Percentiles rank a stretch among this genome's conserved stretches.
Conservation (phyloP, 2,888 invertebrate species). For the Silvanus unidentatus region DNA sequence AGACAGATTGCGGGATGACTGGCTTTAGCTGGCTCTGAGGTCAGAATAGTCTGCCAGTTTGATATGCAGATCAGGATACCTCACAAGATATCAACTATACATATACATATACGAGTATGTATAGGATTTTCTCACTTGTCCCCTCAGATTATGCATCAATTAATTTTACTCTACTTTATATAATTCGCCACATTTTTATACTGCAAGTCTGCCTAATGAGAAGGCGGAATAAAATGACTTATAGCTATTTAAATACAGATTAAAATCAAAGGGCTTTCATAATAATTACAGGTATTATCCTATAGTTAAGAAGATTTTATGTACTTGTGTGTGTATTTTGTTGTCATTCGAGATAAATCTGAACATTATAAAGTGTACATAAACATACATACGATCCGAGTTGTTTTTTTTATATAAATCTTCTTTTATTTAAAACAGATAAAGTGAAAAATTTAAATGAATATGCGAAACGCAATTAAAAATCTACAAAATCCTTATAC, state of each 20-base stretch:
- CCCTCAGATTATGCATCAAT: slow-evolving; percentile 20
- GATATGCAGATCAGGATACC: slow-evolving; percentile 20
- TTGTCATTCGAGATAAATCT: too few species aligned
- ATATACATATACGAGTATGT: slow-evolving; percentile 6
- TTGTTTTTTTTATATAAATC: too few species aligned
- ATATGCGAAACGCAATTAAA: too few species aligned
- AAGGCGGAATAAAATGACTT: slow-evolving; percentile 16
- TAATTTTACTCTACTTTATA: slow-evolving; percentile 17
- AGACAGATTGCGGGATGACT: slow-evolving; percentile 18
- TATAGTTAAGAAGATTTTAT: slow-evolving; percentile 11
- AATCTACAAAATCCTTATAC: too few species aligned
- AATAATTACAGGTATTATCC: slow-evolving; percentile 16
- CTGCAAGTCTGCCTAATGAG: slow-evolving; percentile 18
- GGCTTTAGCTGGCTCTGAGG: slow-evolving; percentile 3
- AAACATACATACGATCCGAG: too few species aligned
- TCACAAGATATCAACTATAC: slow-evolving; percentile 9
- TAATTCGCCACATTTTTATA: slow-evolving; percentile 9
- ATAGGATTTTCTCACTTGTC: slow-evolving; percentile 18
- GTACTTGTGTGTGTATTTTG: not conserved
- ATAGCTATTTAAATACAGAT: slow-evolving; percentile 17
- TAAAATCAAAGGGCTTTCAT: slow-evolving; percentile 14
- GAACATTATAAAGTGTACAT: too few species aligned
- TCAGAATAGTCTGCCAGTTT: slow-evolving; percentile 13
- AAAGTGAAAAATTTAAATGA: too few species aligned
- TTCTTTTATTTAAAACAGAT: too few species aligned